Conservation (phyloP, 2,797 vertebrate species). For the Typhlichthys subterraneus region DNA sequence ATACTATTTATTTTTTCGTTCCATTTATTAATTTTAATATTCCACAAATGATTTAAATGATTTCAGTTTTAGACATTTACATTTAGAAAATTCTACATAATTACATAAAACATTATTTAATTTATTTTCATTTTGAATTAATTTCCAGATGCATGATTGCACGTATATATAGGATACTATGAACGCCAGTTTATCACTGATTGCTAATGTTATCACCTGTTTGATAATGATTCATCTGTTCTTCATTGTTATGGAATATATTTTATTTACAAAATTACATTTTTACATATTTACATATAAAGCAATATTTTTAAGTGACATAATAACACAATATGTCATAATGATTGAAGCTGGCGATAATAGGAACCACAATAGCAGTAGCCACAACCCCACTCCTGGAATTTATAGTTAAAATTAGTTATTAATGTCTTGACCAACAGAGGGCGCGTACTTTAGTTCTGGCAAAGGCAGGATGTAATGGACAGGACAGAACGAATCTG, state of each 20-base stretch:
- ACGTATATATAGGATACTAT: no score
- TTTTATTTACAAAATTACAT: conserved; percentile 79
- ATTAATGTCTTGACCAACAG: conserved; percentile 32
- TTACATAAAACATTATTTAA: no score
- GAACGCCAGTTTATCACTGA: no score
- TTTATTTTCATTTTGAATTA: no score
- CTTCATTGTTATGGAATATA: conserved; percentile 42
- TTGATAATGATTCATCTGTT: not conserved
- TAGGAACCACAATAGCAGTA: not conserved
- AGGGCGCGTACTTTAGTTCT: conserved; percentile 48
- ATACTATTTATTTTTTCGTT: no score
- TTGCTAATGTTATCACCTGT: no score
- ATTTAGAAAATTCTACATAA: not conserved
- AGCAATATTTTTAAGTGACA: conserved; percentile 56
- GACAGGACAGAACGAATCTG: conserved; percentile 61
- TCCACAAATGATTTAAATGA: not conserved
- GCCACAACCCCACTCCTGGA: not conserved
- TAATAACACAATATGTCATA: conserved; percentile 16
- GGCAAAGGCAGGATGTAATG: conserved; percentile 73
- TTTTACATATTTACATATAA: conserved; percentile 84
- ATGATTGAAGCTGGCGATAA: not conserved
- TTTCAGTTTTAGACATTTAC: not conserved
- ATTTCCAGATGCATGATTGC: no score
- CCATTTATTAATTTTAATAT: not conserved
- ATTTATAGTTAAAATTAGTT: not conserved